Percentiles rank a stretch among this genome's conserved stretches.
Evolutionary conservation across 2,113 vertebrate species (phyloP).

Genomic region (Mohoua ochrocephala): DNA sequence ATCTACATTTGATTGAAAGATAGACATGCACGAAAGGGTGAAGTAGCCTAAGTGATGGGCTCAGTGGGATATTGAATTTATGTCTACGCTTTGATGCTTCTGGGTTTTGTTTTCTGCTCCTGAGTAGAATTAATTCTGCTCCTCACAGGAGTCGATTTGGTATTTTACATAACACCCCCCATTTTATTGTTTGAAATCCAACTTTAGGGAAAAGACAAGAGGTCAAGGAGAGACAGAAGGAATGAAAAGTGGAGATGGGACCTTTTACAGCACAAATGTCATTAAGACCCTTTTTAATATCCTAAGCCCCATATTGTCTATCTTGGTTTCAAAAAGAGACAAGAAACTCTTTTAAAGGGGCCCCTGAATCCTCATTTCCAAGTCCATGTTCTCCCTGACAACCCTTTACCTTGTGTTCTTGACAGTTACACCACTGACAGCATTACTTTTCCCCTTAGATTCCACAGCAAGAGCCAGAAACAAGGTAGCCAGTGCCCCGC

Average conservation of each 20-base stretch:
- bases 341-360: not conserved
- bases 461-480: not conserved
- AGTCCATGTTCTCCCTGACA: slow-evolving; percentile 32
- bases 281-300: not conserved
- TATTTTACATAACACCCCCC: not conserved
- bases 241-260: not conserved
- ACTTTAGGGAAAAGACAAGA: slow-evolving; percentile 1
- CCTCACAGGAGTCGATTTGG: not conserved
- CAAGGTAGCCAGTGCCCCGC: accelerated
- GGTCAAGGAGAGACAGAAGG: not conserved
- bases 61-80: slow-evolving; percentile 62
- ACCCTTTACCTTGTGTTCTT: not conserved
- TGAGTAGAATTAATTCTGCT: slow-evolving; percentile 53
- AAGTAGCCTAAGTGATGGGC: slow-evolving; percentile 43
- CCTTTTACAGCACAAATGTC: not conserved
- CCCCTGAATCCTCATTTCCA: slow-evolving; percentile 22
- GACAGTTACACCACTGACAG: not conserved
- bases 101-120: slow-evolving; percentile 52
- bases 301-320: not conserved
- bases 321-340: not conserved
- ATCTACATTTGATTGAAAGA: slow-evolving; percentile 53
- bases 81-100: slow-evolving; percentile 49
- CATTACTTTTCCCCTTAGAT: not conserved
- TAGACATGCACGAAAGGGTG: slow-evolving; percentile 5
- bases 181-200: slow-evolving; percentile 45